Evolutionary conservation across 2,113 vertebrate genomes (phyloP), one percentile per base, ranked within the genome.

Genomic region (Tetrax tetrax): DNA sequence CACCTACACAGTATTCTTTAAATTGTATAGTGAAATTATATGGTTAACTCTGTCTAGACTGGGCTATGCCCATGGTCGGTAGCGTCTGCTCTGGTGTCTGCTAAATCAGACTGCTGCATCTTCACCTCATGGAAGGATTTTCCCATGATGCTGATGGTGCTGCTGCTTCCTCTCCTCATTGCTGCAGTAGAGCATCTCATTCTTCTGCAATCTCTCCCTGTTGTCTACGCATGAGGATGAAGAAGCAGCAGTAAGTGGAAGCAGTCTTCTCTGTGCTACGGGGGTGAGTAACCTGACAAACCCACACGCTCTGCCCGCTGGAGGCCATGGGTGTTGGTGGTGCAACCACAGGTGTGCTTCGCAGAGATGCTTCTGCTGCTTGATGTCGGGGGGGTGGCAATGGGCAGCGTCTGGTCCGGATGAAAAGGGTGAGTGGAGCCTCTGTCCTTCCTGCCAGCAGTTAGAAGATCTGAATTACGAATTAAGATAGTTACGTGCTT

Each of bases 341-440:
- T 3, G 37, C 56, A 9, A 43, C 37, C 13, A 2, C 56, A 6
- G 0, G 14, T 7, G 20, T 12, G 38, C 35, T 37, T 9, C 10
- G 31, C 6, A 29, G 60, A 35, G 22, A 4, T 4, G 38, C 27
- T 66, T 4, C 35, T 11, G 59, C 45, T 7, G 0, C 50, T 6
- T 4, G 41, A 43, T 43, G 41, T 43, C 41, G 41, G 41, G 2
- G 4, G 21, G 48, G 6, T 35, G 70, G 43, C 2, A 15, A 20
- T 0, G 17, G 29, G 51, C 17, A 13, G 35, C 4, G 3, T 23
- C 3, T 10, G 20, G 43, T 21, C 22, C 0, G 4, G 17, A 25
- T 43, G 0, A 37, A 7, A 22, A 9, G 28, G 21, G 19, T 1
- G 15, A 41, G 31, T 1, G 29, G 23, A 69, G 74, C 65, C 50